Percentiles rank a stretch among this genome's conserved stretches.
Conservation (phyloP, 2,113 vertebrate species). For the Shinisaurus crocodilurus region DNA sequence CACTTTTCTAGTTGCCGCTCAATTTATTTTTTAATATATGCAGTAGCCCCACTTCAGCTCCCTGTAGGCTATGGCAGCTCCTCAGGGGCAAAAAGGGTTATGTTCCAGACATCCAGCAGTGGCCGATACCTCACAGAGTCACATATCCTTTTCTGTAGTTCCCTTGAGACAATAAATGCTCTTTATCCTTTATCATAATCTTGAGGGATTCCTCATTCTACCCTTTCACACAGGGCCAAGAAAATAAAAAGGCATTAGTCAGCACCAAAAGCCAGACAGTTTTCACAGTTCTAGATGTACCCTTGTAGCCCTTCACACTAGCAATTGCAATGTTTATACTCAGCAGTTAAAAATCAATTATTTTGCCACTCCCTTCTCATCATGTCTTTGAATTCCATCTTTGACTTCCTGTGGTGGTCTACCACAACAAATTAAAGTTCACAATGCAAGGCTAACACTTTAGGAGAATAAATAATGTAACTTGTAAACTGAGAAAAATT, state of each 20-base stretch:
- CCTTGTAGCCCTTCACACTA: background rate
- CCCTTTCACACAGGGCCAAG: background rate
- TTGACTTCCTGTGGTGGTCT: background rate
- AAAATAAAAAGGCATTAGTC: background rate
- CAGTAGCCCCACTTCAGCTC: background rate
- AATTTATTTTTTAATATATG: background rate
- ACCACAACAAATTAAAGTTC: conserved; percentile 19
- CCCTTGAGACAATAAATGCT: background rate
- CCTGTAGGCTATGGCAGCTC: background rate
- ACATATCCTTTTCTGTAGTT: background rate
- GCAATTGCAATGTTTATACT: background rate
- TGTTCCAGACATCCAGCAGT: background rate
- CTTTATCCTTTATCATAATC: background rate
- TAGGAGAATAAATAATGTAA: background rate
- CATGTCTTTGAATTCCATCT: background rate
- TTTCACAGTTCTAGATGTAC: background rate
- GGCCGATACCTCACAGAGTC: background rate
- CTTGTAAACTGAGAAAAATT: background rate
- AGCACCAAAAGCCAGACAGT: background rate
- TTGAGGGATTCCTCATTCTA: background rate
- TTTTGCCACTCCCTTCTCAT: background rate
- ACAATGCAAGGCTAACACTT: background rate
- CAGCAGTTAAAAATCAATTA: background rate
- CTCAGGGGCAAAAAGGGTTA: background rate
- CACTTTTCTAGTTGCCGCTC: background rate